These are phyloP conservation scores for Rhizomys pruinosus DNA, from an alignment of 2,113 vertebrate species.

Conservation along the genomic window DNA sequence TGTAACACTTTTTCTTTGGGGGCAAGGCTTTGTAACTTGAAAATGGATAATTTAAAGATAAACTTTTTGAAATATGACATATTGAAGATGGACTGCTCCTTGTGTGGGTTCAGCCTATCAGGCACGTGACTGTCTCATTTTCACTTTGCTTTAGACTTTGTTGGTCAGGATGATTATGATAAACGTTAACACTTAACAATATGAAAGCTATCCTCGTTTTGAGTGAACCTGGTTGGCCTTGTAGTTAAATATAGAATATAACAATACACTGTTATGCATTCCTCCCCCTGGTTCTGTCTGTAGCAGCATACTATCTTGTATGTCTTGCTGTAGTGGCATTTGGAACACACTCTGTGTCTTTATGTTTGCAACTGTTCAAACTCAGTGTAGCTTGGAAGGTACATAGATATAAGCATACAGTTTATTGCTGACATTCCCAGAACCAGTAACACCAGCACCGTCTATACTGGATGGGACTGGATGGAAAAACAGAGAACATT, in stretches of 20 bases:
- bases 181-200: not conserved
- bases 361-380: not conserved
- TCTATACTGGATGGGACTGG: not conserved
- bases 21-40: not conserved
- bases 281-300: no score
- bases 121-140: not conserved
- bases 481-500: not conserved
- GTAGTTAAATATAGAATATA: not conserved
- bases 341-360: not conserved
- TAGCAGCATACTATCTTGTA: not conserved
- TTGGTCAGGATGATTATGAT: not conserved
- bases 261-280: not conserved
- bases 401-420: not conserved
- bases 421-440: not conserved
- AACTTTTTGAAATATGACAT: not conserved
- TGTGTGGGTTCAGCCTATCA: not conserved
- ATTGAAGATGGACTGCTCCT: not conserved
- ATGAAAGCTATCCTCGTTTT: not conserved
- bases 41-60: constrained; percentile 11
- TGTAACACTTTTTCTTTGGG: not conserved
- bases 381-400: not conserved
- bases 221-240: not conserved
- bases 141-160: not conserved
- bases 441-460: not conserved
- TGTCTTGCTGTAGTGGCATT: not conserved